phyloP scores from a whole-genome alignment of 2,113 vertebrate species.

The Typhlomys cinereus region DNA sequence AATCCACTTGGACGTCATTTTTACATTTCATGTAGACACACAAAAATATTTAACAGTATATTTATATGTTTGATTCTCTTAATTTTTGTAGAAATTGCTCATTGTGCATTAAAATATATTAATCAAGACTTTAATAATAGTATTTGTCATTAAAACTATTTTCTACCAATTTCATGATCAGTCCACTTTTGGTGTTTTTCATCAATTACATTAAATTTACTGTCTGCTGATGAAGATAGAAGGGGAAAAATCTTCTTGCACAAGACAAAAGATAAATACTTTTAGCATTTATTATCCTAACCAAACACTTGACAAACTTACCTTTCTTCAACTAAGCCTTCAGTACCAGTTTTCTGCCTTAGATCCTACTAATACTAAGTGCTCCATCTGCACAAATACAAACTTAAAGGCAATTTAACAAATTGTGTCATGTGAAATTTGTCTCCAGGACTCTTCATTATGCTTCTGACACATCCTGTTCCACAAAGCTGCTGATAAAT shows the following conservation, averaged over 20 bases:
- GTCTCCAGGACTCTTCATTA: constrained; percentile 9
- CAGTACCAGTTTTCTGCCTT: constrained; percentile 33
- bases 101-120: constrained; percentile 11
- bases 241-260: background rate
- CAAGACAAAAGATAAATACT: background rate
- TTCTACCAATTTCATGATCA: background rate
- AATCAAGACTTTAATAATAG: background rate
- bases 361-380: constrained; percentile 48
- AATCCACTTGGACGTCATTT: constrained; percentile 9
- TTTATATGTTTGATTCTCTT: background rate
- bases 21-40: background rate
- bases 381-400: constrained; percentile 40
- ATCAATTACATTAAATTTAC: background rate
- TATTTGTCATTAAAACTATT: background rate
- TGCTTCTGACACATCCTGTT: background rate
- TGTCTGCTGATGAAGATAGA: background rate
- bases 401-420: constrained; percentile 43
- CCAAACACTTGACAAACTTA: constrained; percentile 28
- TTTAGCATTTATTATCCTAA: constrained; percentile 1
- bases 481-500: too few species aligned
- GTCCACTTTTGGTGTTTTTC: background rate
- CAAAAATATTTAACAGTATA: too few species aligned
- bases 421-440: background rate
- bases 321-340: constrained; percentile 43
- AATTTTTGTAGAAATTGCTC: constrained; percentile 28